Evolutionary conservation across 2,797 vertebrate species (phyloP).

Genomic region (Poeciliopsis paucimaculata): DNA sequence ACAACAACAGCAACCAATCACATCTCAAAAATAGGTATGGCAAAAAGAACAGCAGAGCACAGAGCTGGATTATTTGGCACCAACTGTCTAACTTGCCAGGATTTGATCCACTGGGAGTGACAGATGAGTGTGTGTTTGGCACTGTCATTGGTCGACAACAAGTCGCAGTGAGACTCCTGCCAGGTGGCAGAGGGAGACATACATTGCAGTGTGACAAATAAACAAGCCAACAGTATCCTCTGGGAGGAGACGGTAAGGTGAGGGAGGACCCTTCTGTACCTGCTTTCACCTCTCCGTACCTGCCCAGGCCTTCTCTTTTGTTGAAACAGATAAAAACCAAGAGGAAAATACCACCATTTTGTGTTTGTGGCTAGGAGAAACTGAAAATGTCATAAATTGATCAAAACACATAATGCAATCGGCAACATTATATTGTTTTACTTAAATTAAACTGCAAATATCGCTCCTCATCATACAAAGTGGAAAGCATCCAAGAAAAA

Average conservation of each 20-base stretch:
- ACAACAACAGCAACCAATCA: constrained; percentile 23
- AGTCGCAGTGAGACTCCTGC: constrained; percentile 63
- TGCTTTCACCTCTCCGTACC: constrained; percentile 42
- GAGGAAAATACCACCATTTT: constrained; percentile 11
- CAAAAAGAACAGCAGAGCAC: constrained; percentile 29
- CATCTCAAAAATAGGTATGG: constrained; percentile 45
- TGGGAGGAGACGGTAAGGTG: constrained; percentile 50
- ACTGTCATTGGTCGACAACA: constrained; percentile 71
- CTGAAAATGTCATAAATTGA: constrained; percentile 30
- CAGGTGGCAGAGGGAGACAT: constrained; percentile 61
- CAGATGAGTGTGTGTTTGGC: constrained; percentile 68
- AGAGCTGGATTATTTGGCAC: constrained; percentile 69
- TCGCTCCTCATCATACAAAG: constrained; percentile 14
- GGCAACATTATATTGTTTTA: constrained; percentile 28
- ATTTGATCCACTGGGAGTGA: constrained; percentile 67
- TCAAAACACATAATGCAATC: constrained; percentile 17
- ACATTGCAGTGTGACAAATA: constrained; percentile 66
- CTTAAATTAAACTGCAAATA: constrained; percentile 4
- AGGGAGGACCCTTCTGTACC: constrained; percentile 56
- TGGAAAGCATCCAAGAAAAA: constrained; percentile 38
- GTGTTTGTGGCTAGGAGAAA: constrained; percentile 15
- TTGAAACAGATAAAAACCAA: constrained; percentile 30
- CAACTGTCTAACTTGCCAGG: constrained; percentile 58
- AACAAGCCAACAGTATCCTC: constrained; percentile 60
- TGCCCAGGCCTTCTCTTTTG: constrained; percentile 31